Evolutionary conservation across 2,888 invertebrate species (phyloP).

Genomic region (Drosophila pegasa): DNA sequence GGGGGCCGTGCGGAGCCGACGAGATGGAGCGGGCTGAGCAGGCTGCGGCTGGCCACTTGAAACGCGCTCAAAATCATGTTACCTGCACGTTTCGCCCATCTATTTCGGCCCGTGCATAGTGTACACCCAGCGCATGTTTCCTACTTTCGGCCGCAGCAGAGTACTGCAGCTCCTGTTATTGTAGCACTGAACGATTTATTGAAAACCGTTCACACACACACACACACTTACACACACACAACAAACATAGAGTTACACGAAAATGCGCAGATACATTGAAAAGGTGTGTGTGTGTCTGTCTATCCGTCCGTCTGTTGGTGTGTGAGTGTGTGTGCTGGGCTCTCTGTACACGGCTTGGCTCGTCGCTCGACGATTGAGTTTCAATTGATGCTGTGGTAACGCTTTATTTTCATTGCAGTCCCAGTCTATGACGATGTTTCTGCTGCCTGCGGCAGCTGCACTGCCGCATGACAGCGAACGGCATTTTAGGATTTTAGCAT

Average conservation of each 20-base stretch:
- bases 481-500: slow-evolving; percentile 35
- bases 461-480: slow-evolving; percentile 13
- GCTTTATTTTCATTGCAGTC: slow-evolving; percentile 74
- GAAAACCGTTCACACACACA: slow-evolving; percentile 59
- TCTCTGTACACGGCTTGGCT: slow-evolving; percentile 53
- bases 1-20: slow-evolving; percentile 4
- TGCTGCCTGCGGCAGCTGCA: slow-evolving; percentile 37
- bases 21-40: slow-evolving; percentile 12
- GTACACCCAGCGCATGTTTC: slow-evolving; percentile 40
- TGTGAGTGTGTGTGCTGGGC: slow-evolving; percentile 16
- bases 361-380: slow-evolving; percentile 67
- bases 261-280: slow-evolving; percentile 67
- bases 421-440: slow-evolving; percentile 24
- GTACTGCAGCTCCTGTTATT: slow-evolving; percentile 63
- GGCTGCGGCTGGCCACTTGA: slow-evolving; percentile 56
- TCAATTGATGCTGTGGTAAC: slow-evolving; percentile 78
- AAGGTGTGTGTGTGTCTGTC: slow-evolving; percentile 54
- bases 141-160: slow-evolving; percentile 41
- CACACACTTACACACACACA: slow-evolving; percentile 21
- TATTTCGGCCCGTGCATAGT: slow-evolving; percentile 50
- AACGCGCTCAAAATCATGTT: slow-evolving; percentile 69
- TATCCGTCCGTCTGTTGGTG: background rate
- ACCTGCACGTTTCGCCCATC: slow-evolving; percentile 75
- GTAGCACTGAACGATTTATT: slow-evolving; percentile 75
- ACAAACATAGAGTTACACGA: slow-evolving; percentile 43